Evolutionary conservation across 92 coral and sea anemone genomes (phyloP).

Genomic region (Parazoanthus swiftii): DNA sequence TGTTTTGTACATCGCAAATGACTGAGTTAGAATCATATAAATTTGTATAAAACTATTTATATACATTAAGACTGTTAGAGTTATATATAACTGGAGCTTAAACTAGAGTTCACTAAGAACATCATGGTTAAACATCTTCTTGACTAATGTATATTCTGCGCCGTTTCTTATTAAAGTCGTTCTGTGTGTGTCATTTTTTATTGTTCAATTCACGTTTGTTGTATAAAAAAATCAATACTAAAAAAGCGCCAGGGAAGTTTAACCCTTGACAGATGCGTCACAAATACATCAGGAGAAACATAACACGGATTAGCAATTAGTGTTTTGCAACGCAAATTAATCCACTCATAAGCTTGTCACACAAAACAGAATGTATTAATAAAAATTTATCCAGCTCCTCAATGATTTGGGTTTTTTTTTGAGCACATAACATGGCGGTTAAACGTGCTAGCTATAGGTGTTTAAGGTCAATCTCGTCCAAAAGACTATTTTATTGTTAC

Average conservation of each 20-base stretch:
- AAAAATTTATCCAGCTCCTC: no score
- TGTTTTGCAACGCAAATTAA: not conserved
- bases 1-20: not conserved
- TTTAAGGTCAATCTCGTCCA: no score
- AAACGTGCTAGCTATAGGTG: no score
- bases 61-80: not conserved
- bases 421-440: not conserved
- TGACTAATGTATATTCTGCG: not conserved
- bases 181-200: not conserved
- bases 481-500: no score
- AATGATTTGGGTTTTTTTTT: no score
- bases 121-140: not conserved
- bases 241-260: not conserved
- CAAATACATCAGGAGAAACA: not conserved
- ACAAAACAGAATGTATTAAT: not conserved
- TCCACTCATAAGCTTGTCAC: not conserved
- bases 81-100: no score
- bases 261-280: not conserved
- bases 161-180: not conserved
- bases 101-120: not conserved
- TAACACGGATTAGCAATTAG: not conserved
- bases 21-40: not conserved
- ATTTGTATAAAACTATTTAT: not conserved
- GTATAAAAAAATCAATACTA: no score
- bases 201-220: not conserved